A percentile compares a stretch with the other conserved stretches of the same genome.
Evolutionary conservation across 2,113 vertebrate genomes (phyloP).

Genomic region (Colistium nudipinnis): DNA sequence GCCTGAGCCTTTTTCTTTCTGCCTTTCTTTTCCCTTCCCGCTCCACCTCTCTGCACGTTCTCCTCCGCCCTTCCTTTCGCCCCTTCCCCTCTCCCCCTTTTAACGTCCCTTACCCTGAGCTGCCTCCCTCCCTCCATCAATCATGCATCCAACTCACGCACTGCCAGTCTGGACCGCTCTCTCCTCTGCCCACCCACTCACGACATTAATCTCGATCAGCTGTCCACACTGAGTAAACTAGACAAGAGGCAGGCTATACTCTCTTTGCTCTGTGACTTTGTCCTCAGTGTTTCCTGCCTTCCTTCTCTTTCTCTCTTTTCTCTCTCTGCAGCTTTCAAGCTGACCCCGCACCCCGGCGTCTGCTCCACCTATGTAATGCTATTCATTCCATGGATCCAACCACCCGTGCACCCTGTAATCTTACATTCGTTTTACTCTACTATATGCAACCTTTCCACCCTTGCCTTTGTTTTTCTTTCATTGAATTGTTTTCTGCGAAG

Average conservation of each 20-base stretch:
- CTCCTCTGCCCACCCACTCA: constrained; percentile 55
- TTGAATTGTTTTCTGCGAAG: neutral
- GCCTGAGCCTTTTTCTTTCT: constrained; percentile 40
- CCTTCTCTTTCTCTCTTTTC: constrained; percentile 26
- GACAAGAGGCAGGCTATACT: constrained; percentile 57
- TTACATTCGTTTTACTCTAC: constrained; percentile 47
- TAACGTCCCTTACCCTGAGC: constrained; percentile 44
- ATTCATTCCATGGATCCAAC: constrained; percentile 55
- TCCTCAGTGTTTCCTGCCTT: constrained; percentile 35
- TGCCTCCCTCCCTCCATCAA: constrained; percentile 65
- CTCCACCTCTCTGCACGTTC: constrained; percentile 46
- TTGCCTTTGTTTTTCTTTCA: constrained; percentile 23
- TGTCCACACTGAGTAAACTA: constrained; percentile 57
- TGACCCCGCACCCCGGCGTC: constrained; percentile 41
- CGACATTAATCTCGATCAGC: constrained; percentile 79
- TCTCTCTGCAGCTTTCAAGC: constrained; percentile 23
- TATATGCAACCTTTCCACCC: constrained; percentile 20
- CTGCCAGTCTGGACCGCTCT: constrained; percentile 62
- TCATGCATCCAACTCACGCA: constrained; percentile 64
- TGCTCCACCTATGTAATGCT: constrained; percentile 48
- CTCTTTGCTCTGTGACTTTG: constrained; percentile 43
- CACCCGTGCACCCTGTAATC: constrained; percentile 30
- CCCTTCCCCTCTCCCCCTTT: constrained; percentile 46
- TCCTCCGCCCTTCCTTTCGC: constrained; percentile 59
- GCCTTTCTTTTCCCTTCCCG: constrained; percentile 20